Evolutionary conservation across 2,888 invertebrate species (phyloP).

Genomic region (Dascillus cervinus): DNA sequence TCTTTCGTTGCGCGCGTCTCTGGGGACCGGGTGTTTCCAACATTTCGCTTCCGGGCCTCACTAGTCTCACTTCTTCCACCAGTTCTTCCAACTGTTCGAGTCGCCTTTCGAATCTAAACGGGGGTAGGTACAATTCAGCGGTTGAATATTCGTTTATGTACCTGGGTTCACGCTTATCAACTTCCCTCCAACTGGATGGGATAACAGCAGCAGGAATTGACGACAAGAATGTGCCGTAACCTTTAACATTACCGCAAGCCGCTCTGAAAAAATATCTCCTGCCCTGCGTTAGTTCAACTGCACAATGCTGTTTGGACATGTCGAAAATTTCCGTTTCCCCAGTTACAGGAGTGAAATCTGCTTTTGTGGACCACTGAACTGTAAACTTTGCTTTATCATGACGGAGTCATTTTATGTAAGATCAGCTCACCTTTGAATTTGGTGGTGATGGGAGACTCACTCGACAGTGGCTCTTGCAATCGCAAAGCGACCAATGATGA

Average conservation of each 20-base stretch:
- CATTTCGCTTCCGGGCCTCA: constrained; percentile 52
- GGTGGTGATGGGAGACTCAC: constrained; percentile 75
- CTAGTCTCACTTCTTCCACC: constrained; percentile 61
- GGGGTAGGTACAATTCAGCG: no score
- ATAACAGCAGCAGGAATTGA: constrained; percentile 79
- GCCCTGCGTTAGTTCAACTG: constrained; percentile 73
- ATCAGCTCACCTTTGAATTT: constrained; percentile 73
- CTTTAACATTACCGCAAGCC: constrained; percentile 88
- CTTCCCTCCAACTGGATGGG: constrained; percentile 91
- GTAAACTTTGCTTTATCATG: constrained; percentile 26
- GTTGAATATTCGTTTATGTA: constrained; percentile 8
- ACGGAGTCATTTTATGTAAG: not conserved
- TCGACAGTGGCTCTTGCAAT: constrained; percentile 60
- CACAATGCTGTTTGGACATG: constrained; percentile 53
- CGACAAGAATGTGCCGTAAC: constrained; percentile 70
- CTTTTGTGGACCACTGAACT: constrained; percentile 92
- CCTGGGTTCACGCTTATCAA: constrained; percentile 60
- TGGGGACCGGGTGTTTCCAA: constrained; percentile 59
- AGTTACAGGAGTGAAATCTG: constrained; percentile 74
- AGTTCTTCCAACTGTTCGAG: constrained; percentile 67
- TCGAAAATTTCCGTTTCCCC: constrained; percentile 73
- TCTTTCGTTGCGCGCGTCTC: constrained; percentile 71
- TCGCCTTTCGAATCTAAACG: constrained; percentile 54
- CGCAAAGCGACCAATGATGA: constrained; percentile 58
- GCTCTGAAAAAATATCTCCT: constrained; percentile 84